Evolutionary conservation across 2,888 invertebrate species (phyloP).

Genomic region (Coleophora flavipennella): DNA sequence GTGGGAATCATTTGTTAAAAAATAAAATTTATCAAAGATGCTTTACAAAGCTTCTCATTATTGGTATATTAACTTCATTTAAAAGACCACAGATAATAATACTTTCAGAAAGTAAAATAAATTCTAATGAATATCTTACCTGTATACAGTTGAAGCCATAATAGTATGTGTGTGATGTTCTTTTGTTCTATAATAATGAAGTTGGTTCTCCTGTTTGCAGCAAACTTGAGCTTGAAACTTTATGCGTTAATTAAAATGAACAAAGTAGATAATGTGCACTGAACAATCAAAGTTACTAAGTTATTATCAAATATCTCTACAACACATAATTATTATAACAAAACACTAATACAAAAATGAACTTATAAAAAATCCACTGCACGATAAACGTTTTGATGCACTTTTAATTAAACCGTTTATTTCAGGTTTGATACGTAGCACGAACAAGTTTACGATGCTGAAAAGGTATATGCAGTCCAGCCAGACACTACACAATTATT

Average conservation of each 20-base stretch:
- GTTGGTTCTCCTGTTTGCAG: conserved; percentile 20
- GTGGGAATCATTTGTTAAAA: no score
- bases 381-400: conserved; percentile 34
- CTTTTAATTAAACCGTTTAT: conserved; percentile 18
- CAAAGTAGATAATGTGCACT: conserved; percentile 27
- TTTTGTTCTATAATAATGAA: neutral
- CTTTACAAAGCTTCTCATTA: no score
- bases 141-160: conserved; percentile 30
- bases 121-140: conserved; percentile 20
- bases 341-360: conserved; percentile 26
- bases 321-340: conserved; percentile 32
- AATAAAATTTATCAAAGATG: no score
- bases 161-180: conserved; percentile 4
- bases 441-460: conserved; percentile 22
- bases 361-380: conserved; percentile 45
- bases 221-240: conserved; percentile 32
- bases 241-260: conserved; percentile 21
- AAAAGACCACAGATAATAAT: no score
- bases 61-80: no score
- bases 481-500: conserved; percentile 50
- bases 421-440: conserved; percentile 14
- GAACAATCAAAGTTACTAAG: conserved; percentile 25
- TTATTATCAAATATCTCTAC: conserved; percentile 21
- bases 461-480: conserved; percentile 30
- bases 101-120: no score